phyloP scores from a whole-genome alignment of 2,888 invertebrate genomes.

The Monopis laevigella region DNA sequence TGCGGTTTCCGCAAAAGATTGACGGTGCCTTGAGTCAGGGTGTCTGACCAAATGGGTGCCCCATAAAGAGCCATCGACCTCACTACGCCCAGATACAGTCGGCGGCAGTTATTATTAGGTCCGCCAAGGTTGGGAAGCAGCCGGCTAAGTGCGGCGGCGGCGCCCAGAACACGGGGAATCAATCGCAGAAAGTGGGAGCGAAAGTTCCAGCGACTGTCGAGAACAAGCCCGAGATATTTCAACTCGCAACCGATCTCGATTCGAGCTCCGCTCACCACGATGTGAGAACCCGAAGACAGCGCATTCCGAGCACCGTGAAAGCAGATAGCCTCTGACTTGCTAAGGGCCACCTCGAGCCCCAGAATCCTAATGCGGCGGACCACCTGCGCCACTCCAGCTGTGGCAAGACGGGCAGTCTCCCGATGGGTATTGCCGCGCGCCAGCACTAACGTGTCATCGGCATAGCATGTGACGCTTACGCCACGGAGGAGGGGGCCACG shows the following conservation, averaged over 20 bases:
- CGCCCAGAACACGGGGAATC: background rate
- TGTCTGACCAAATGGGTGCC: constrained; percentile 4
- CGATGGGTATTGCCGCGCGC: constrained; percentile 8
- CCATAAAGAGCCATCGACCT: constrained; percentile 1
- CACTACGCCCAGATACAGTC: background rate
- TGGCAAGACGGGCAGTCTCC: background rate
- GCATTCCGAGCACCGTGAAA: background rate
- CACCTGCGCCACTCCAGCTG: background rate
- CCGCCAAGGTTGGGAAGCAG: constrained; percentile 1
- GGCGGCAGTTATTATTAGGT: background rate
- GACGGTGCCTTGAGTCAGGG: background rate
- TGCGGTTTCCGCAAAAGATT: background rate
- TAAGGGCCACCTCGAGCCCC: background rate
- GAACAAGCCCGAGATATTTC: constrained; percentile 17
- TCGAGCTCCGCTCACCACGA: constrained; percentile 5
- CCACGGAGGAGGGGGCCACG: constrained; percentile 3
- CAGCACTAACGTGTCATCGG: constrained; percentile 17
- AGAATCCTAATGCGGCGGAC: background rate
- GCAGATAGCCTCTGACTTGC: background rate
- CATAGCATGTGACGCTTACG: constrained; percentile 12
- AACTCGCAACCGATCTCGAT: constrained; percentile 12
- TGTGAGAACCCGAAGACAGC: background rate
- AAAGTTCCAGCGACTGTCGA: constrained; percentile 17
- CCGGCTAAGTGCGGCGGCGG: background rate
- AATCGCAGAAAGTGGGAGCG: constrained; percentile 12